These are phyloP conservation scores for Manis crassicaudata DNA, from an alignment of 2,797 vertebrate genomes.

Conservation along the genomic window DNA sequence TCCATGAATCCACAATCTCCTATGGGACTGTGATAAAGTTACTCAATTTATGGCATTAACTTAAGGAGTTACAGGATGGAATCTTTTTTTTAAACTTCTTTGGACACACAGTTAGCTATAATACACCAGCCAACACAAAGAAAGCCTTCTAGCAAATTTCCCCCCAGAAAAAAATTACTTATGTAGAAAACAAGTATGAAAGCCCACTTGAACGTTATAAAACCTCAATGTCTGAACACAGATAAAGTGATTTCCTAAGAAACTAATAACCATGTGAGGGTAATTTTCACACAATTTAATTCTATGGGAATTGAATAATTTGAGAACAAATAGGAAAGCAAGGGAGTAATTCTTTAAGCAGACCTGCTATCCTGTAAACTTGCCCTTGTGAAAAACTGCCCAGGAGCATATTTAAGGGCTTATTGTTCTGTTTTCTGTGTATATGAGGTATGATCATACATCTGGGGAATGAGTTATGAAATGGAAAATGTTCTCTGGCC, in stretches of 20 bases:
- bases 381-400: slow-evolving; percentile 46
- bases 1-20: background rate
- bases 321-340: slow-evolving; percentile 47
- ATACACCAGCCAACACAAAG: background rate
- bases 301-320: slow-evolving; percentile 46
- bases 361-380: slow-evolving; percentile 44
- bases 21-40: background rate
- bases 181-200: background rate
- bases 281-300: slow-evolving; percentile 61
- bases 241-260: slow-evolving; percentile 48
- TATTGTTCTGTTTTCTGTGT: slow-evolving; percentile 31
- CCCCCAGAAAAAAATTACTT: background rate
- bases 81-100: background rate
- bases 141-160: background rate
- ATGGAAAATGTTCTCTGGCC: slow-evolving; percentile 52
- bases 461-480: slow-evolving; percentile 66
- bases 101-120: background rate
- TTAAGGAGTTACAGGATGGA: background rate
- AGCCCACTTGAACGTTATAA: background rate
- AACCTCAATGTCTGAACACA: slow-evolving; percentile 9
- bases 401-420: slow-evolving; percentile 46
- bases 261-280: slow-evolving; percentile 23
- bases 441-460: slow-evolving; percentile 19
- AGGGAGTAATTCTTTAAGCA: slow-evolving; percentile 58
- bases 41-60: background rate